Conservation (phyloP, 1,140 invertebrate species). For the Aricia agestis region DNA sequence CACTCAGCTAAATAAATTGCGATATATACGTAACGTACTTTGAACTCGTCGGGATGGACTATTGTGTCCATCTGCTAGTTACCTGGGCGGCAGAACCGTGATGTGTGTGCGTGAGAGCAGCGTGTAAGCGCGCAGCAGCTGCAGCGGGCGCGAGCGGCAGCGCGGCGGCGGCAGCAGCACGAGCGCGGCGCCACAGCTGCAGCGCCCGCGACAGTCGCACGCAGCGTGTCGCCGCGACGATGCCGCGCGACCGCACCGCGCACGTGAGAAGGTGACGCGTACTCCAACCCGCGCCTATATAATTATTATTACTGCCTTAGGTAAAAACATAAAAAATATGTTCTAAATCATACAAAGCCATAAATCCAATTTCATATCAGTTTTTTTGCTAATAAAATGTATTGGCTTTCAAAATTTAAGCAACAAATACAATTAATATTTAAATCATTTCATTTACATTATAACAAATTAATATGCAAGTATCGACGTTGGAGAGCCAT, state of each 20-base stretch:
- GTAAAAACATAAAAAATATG: neutral
- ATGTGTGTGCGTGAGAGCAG: constrained; percentile 9
- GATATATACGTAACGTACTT: too few species aligned
- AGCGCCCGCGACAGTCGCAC: constrained; percentile 18
- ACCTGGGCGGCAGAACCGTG: constrained; percentile 21
- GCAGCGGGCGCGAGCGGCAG: neutral
- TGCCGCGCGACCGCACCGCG: neutral
- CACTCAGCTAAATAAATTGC: too few species aligned
- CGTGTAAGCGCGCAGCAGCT: constrained; percentile 17
- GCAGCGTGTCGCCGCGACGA: neutral
- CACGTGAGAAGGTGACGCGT: constrained; percentile 2
- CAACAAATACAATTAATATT: too few species aligned
- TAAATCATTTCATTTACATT: too few species aligned
- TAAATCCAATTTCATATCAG: too few species aligned
- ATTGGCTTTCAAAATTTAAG: too few species aligned
- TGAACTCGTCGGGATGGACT: too few species aligned
- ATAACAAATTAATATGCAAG: too few species aligned
- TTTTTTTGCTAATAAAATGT: too few species aligned
- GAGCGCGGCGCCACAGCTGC: constrained; percentile 17
- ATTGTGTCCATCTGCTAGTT: too few species aligned
- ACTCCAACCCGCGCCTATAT: neutral
- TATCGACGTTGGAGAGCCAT: too few species aligned
- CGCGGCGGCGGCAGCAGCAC: constrained; percentile 22
- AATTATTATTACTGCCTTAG: neutral
- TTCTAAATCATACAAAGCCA: too few species aligned